Evolutionary conservation across 2,888 invertebrate species (phyloP).

Genomic region (Mellilla xanthometata): DNA sequence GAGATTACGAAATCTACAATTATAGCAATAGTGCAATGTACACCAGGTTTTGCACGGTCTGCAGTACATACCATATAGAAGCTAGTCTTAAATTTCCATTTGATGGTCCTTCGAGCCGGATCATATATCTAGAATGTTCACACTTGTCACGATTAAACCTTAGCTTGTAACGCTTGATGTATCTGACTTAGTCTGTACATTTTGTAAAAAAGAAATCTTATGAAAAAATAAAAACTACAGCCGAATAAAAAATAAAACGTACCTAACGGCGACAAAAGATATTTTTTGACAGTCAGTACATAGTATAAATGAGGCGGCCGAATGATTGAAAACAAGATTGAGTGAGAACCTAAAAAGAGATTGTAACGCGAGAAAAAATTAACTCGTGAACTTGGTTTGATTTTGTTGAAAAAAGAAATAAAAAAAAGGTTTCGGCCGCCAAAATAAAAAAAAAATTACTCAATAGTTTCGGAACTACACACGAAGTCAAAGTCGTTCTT

Average conservation of each 20-base stretch:
- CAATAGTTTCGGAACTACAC: slow-evolving; percentile 45
- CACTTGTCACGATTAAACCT: background rate
- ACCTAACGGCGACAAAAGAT: slow-evolving; percentile 57
- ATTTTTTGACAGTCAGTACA: slow-evolving; percentile 70
- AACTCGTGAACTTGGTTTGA: slow-evolving; percentile 60
- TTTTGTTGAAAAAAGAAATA: slow-evolving; percentile 51
- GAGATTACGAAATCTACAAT: too few relatives aligned
- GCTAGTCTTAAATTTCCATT: too few relatives aligned
- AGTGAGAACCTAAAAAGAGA: slow-evolving; percentile 17
- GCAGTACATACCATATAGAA: too few relatives aligned
- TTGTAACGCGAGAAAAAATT: slow-evolving; percentile 75
- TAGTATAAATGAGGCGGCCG: slow-evolving; percentile 60
- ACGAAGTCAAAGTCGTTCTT: slow-evolving; percentile 22
- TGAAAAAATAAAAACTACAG: slow-evolving; percentile 36
- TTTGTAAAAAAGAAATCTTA: slow-evolving; percentile 40
- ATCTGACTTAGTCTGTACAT: slow-evolving; percentile 51
- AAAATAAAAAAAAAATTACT: slow-evolving; percentile 56
- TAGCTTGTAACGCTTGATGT: slow-evolving; percentile 38
- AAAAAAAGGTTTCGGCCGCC: slow-evolving; percentile 62
- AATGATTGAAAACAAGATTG: slow-evolving; percentile 1
- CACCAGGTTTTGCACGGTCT: too few relatives aligned
- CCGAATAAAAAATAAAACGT: slow-evolving; percentile 40
- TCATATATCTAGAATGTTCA: background rate
- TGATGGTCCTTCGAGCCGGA: too few relatives aligned
- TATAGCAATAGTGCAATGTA: too few relatives aligned